These are phyloP conservation scores for Drosophila prosaltans DNA, from an alignment of 1,140 invertebrate species.

Conservation along the genomic window DNA sequence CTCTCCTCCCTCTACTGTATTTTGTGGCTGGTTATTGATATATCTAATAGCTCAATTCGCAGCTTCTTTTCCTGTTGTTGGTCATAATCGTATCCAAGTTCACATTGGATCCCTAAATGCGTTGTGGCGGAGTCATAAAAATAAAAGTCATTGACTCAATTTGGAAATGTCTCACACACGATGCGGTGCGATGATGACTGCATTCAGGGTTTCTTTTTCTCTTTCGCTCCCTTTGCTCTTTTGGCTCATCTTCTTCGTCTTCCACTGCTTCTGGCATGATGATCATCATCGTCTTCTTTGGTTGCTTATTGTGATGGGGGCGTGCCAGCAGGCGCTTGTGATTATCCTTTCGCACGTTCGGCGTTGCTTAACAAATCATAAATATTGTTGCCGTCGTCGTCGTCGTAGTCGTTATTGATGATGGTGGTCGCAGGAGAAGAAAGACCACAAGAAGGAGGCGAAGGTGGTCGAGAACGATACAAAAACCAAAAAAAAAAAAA, in stretches of 20 bases:
- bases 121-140: conserved; percentile 56
- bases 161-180: conserved; percentile 81
- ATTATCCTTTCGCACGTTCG: conserved; percentile 80
- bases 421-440: conserved; percentile 49
- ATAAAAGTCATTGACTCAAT: conserved; percentile 81
- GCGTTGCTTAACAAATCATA: conserved; percentile 81
- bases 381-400: conserved; percentile 58
- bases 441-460: neutral
- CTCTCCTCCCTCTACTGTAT: too few relatives aligned
- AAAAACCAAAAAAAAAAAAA: conserved; percentile 20
- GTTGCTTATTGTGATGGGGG: conserved; percentile 48
- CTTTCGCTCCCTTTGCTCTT: neutral
- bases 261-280: too few relatives aligned
- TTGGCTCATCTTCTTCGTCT: neutral
- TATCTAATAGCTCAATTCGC: conserved; percentile 73
- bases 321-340: conserved; percentile 77
- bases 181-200: conserved; percentile 23
- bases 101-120: neutral
- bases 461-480: neutral
- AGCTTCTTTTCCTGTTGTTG: conserved; percentile 30
- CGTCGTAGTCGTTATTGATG: conserved; percentile 73
- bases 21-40: neutral
- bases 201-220: neutral
- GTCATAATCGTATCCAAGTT: neutral
- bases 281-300: too few relatives aligned